Evolutionary conservation across 2,888 invertebrate species (phyloP).

Genomic region (Thalpophila matura): DNA sequence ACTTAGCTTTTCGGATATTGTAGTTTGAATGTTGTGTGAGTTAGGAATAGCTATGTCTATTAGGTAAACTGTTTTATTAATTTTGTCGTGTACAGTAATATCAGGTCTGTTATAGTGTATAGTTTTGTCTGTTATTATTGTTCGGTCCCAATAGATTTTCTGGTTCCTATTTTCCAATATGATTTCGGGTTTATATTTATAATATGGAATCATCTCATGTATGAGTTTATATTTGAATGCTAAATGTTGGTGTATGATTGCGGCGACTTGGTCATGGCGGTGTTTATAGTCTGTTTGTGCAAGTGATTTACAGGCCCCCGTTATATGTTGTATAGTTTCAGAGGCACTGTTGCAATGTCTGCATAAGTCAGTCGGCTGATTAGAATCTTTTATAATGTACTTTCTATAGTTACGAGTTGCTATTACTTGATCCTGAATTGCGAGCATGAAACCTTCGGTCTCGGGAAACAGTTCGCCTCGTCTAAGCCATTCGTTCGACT

Average conservation of each 20-base stretch:
- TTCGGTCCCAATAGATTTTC: too few species aligned
- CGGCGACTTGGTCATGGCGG: neutral
- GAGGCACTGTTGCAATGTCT: too few species aligned
- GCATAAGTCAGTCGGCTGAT: too few species aligned
- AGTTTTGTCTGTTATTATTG: slow-evolving; percentile 12
- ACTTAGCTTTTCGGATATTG: too few species aligned
- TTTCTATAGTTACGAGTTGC: neutral
- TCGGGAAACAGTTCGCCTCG: slow-evolving; percentile 3
- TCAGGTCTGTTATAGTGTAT: slow-evolving; percentile 20
- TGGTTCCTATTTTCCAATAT: too few species aligned
- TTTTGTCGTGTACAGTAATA: slow-evolving; percentile 9
- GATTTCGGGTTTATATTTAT: too few species aligned
- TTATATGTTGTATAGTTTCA: slow-evolving; percentile 9
- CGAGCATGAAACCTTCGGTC: slow-evolving; percentile 4
- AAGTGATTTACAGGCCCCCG: neutral
- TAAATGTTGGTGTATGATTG: neutral
- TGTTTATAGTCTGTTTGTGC: slow-evolving; percentile 11
- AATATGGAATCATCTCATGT: too few species aligned
- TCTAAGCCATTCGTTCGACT: slow-evolving; percentile 4
- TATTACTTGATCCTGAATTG: slow-evolving; percentile 15
- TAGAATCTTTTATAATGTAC: too few species aligned
- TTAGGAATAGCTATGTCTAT: too few species aligned
- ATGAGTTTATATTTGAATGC: too few species aligned
- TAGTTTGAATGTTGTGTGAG: too few species aligned
- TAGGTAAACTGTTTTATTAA: slow-evolving; percentile 4